A percentile compares a stretch with the other conserved stretches of the same genome.
Evolutionary conservation across 2,113 vertebrate genomes (phyloP).

Genomic region (Coryphaenoides rupestris): DNA sequence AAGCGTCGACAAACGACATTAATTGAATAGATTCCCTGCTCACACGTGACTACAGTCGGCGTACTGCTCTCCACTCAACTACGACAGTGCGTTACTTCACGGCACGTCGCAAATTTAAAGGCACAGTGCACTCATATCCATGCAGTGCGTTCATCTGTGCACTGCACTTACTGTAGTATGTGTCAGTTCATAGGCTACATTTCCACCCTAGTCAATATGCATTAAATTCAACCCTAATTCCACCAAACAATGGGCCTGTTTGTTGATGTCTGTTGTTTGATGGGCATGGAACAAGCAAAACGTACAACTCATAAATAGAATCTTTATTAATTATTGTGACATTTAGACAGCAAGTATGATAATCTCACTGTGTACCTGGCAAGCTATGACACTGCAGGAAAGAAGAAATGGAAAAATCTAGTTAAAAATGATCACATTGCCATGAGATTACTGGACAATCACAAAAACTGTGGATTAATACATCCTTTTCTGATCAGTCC

Average conservation of each 20-base stretch:
- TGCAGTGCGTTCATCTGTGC: no score
- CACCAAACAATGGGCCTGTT: no score
- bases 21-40: background rate
- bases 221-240: no score
- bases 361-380: slow-evolving; percentile 13
- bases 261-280: background rate
- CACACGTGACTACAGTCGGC: slow-evolving; percentile 30
- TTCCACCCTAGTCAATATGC: no score
- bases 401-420: slow-evolving; percentile 37
- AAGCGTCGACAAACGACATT: no score
- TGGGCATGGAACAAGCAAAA: slow-evolving; percentile 7
- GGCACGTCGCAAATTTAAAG: slow-evolving; percentile 53
- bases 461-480: slow-evolving; percentile 2
- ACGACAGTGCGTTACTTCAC: slow-evolving; percentile 33
- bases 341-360: slow-evolving; percentile 25
- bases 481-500: slow-evolving; percentile 1
- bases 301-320: background rate
- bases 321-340: slow-evolving; percentile 40
- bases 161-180: no score
- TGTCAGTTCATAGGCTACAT: no score
- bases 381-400: slow-evolving; percentile 29
- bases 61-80: background rate
- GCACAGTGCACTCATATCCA: slow-evolving; percentile 10
- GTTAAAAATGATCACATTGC: slow-evolving; percentile 12
- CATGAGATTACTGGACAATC: background rate